Evolutionary conservation across 2,113 vertebrate genomes (phyloP).

Genomic region (Heterocephalus glaber): DNA sequence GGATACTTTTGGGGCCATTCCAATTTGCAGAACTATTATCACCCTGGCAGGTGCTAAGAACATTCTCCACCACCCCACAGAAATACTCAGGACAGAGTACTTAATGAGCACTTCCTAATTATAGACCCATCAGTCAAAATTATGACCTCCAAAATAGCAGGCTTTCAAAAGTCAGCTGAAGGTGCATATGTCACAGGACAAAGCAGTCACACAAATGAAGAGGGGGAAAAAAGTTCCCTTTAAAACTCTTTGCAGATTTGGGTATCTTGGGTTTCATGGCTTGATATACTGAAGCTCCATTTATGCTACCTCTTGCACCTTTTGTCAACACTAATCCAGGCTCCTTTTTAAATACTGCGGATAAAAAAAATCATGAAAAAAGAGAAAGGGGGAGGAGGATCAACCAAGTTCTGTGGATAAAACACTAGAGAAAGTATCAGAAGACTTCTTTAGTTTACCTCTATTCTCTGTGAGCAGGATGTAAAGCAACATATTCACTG

Average conservation of each 20-base stretch:
- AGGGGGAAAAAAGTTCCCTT: not conserved
- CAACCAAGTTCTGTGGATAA: conserved; percentile 1
- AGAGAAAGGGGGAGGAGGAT: not conserved
- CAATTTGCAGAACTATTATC: conserved; percentile 46
- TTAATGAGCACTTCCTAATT: conserved; percentile 74
- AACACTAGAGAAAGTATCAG: not conserved
- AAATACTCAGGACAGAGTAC: conserved; percentile 55
- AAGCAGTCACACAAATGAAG: conserved; percentile 19
- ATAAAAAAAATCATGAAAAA: not conserved
- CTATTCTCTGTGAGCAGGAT: not conserved
- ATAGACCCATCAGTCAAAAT: conserved; percentile 67
- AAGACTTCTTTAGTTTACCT: not conserved
- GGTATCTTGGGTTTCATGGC: not conserved
- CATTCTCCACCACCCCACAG: conserved; percentile 59
- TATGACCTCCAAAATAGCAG: conserved; percentile 59
- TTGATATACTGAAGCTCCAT: not conserved
- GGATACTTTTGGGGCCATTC: conserved; percentile 45
- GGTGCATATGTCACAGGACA: conserved; percentile 29
- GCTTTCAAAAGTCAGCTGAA: conserved; percentile 66
- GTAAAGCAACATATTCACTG: conserved; percentile 13
- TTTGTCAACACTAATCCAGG: not conserved
- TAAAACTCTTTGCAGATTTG: conserved; percentile 37
- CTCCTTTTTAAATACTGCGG: conserved; percentile 24
- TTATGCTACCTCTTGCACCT: not conserved
- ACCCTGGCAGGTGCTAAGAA: conserved; percentile 67